Conservation (phyloP, 37 sponge, comb jelly and placozoan species). For the Ianthella basta region DNA sequence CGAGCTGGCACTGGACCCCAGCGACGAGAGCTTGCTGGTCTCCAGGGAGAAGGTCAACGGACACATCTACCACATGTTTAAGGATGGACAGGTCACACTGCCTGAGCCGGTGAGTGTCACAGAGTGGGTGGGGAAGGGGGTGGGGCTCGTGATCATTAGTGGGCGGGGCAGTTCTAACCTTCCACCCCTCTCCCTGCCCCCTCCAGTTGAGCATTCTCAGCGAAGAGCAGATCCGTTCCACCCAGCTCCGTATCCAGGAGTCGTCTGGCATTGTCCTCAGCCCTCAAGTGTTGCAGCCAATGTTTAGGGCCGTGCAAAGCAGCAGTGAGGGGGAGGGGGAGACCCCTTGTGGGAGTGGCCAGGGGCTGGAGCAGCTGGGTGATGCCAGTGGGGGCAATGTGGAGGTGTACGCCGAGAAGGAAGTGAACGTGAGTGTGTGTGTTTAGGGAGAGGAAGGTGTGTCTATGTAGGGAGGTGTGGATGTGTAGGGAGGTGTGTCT, state of each 20-base stretch:
- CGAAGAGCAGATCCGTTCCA: constrained; percentile 5
- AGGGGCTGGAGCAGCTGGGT: no score
- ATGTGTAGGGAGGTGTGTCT: not conserved
- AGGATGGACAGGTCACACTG: constrained; percentile 41
- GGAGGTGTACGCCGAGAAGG: constrained; percentile 28
- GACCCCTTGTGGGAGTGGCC: no score
- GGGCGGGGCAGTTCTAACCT: not conserved
- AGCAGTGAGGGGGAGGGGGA: not conserved
- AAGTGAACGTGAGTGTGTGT: constrained; percentile 29
- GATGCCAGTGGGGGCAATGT: constrained; percentile 18
- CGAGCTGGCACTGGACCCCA: constrained; percentile 38
- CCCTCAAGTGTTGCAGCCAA: constrained; percentile 20
- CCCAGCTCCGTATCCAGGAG: constrained; percentile 20
- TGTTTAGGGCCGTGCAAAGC: constrained; percentile 8
- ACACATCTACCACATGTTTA: constrained; percentile 79
- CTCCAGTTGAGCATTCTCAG: constrained; percentile 14
- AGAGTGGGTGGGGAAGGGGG: no score
- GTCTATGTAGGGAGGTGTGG: constrained; percentile 1
- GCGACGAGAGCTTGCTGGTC: constrained; percentile 45
- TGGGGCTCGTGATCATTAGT: no score
- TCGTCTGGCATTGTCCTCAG: constrained; percentile 30
- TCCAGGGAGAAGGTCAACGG: constrained; percentile 59
- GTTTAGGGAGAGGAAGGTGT: not conserved
- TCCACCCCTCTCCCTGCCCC: no score
- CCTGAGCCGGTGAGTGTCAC: constrained; percentile 34